Conservation (phyloP, 2,113 vertebrate genomes). For the Nycticebus coucang region DNA sequence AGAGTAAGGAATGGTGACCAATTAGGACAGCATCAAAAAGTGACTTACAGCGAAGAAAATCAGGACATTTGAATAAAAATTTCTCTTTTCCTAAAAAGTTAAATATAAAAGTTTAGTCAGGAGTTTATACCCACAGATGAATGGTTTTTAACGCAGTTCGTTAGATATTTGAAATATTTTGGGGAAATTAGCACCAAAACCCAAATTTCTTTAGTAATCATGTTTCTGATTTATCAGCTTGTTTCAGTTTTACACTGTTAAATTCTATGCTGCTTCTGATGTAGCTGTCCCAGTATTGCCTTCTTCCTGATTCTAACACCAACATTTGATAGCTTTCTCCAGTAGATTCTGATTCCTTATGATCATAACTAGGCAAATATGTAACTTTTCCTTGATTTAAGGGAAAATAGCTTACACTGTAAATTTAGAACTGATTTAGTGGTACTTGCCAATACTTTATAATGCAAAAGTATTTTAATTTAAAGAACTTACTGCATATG, state of each 20-base stretch:
- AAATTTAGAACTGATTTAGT: conserved; percentile 13
- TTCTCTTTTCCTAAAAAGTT: conserved; percentile 42
- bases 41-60: conserved; percentile 39
- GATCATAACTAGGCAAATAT: background rate
- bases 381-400: conserved; percentile 40
- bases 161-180: conserved; percentile 36
- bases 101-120: conserved; percentile 37
- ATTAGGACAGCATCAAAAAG: conserved; percentile 12
- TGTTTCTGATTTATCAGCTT: conserved; percentile 27
- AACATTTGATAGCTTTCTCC: conserved; percentile 21
- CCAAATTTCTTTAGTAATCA: conserved; percentile 4
- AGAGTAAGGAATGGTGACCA: background rate
- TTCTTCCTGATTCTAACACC: conserved; percentile 42
- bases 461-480: conserved; percentile 55
- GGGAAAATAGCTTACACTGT: background rate
- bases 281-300: background rate
- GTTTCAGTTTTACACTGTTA: background rate
- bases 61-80: conserved; percentile 2
- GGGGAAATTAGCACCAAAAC: background rate
- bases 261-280: background rate
- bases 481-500: conserved; percentile 7
- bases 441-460: background rate
- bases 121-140: background rate
- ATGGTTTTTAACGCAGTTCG: conserved; percentile 37
- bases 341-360: conserved; percentile 7